Base-by-base conservation (phyloP, 2,113 vertebrate species). In the Penelope pileata region DNA sequence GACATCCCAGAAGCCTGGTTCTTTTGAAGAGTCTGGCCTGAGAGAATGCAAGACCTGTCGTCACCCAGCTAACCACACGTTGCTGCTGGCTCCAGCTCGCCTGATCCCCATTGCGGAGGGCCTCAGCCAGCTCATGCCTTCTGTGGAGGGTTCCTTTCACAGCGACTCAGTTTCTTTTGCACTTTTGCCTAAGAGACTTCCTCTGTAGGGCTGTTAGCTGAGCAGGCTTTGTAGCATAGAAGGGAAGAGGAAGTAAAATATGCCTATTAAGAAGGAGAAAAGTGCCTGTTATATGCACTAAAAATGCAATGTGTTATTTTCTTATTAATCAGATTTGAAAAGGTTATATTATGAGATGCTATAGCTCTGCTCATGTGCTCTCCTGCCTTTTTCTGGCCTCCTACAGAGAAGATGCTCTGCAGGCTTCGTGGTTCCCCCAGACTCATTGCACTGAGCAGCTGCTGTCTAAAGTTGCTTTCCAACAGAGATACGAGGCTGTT, bases 381-480 rank as follows among this genome's bases (percentile, higher is more conserved):
- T 8, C 86, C 66, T 78, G 14, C 17, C 45, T 85, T 69, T 81
- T 73, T 30, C 40, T 77, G 67, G 21, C 29, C 21, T 56, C 74
- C 32, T 17, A 6, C 21, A 68, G 72, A 58, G 34, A 40, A 80
- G 48, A 17, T 24, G 16, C n/a, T 69, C 36, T 29, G n/a, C 73
- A 81, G 83, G 43, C 9, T 21, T 58, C 16, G 32, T 0, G 0
- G 1, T 8, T 70, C 12, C 32, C 29, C 23, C 23, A 34, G 16
- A 47, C 32, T 72, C 15, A 5, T 14, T 9, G 23, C 30, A 9
- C 34, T 70, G 69, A 87, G 45, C n/a, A 11, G 3, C 17, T 63
- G 13, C 38, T 86, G 83, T 75, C 56, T 27, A 4, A 50, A 75
- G 48, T 8, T 76, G 50, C 58, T 64, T 78, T 82, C 40, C 53